A percentile compares a stretch with the other conserved stretches of the same genome.
These are phyloP conservation scores for Pristionchus mayeri DNA, from an alignment of 2,888 invertebrate species.

Conservation along the genomic window DNA sequence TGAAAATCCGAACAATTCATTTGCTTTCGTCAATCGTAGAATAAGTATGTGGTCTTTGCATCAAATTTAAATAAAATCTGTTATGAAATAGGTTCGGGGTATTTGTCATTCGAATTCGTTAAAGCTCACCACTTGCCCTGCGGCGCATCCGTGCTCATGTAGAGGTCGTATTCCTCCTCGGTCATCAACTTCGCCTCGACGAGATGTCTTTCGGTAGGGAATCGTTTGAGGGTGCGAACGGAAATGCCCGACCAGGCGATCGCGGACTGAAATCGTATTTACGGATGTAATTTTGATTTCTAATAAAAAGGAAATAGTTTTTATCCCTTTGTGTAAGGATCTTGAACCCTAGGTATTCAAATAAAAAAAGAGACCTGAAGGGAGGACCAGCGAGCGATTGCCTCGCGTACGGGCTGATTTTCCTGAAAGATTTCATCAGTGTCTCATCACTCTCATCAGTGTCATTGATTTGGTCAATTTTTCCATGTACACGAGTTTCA, in stretches of 20 bases:
- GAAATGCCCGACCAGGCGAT: slow-evolving; percentile 75
- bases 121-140: slow-evolving; percentile 78
- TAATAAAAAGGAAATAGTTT: too few relatives aligned
- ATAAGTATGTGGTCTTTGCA: neutral
- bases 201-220: slow-evolving; percentile 78
- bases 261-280: slow-evolving; percentile 66
- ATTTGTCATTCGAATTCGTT: too few relatives aligned
- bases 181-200: slow-evolving; percentile 79
- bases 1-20: too few relatives aligned
- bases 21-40: too few relatives aligned
- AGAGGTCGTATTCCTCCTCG: slow-evolving; percentile 77
- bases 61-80: too few relatives aligned
- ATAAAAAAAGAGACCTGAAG: slow-evolving; percentile 67
- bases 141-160: slow-evolving; percentile 77
- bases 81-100: too few relatives aligned
- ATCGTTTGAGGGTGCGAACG: slow-evolving; percentile 77
- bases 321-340: too few relatives aligned
- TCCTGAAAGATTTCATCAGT: slow-evolving; percentile 53
- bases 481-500: too few relatives aligned
- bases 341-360: too few relatives aligned
- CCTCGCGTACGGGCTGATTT: slow-evolving; percentile 68
- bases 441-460: too few relatives aligned
- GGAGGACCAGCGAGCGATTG: slow-evolving; percentile 73
- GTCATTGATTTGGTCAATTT: too few relatives aligned
- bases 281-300: too few relatives aligned